Evolutionary conservation across 1,140 invertebrate species (phyloP), one percentile per base, ranked within the genome.

Genomic region (Cydia fagiglandana): DNA sequence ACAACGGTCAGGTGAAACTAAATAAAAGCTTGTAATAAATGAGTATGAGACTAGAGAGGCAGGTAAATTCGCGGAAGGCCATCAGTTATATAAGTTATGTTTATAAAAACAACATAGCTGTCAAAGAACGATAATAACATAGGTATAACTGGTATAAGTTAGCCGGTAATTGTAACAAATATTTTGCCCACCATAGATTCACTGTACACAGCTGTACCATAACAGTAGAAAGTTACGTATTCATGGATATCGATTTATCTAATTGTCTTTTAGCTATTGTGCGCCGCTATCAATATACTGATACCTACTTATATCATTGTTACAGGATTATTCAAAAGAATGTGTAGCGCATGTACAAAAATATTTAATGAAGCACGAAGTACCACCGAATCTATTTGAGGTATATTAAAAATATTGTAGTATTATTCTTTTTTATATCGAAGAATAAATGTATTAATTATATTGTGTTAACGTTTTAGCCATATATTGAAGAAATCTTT

Each of bases 401-500:
- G 98, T 99, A 94, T 94, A 34, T 9, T 15, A 38, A 24, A n/a
- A 70, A 61, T 24, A 17, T 3, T 53, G 6, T 17, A 53, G 50
- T 53, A 53, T n/a, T 47, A 13, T 47, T 15, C 1, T 17, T n/a
- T 68, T 61, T 28, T 38, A 47, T 45, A 7, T 24, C 0, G 30
- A 53, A 5, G 64, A 80, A 53, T 73, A 28, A 0, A 24, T n/a
- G 1, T 1, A 24, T 64, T 73, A 70, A 73, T 64, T 78, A 64
- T 73, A 50, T 73, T 53, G 68, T 64, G 74, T 79, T 73, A 17
- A 64, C 86, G 80, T 91, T 93, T 87, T 93, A 99, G 97, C 98
- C 98, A 84, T 99, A 99, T 94, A 99, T 99, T 94, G 97, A 99
- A 94, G 99, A 99, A 95, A 99, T 99, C 91, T 99, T 98, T 93